Percentiles rank a stretch among this genome's conserved stretches.
These are phyloP conservation scores for Procavia capensis DNA, from an alignment of 2,113 vertebrate species.

Conservation along the genomic window DNA sequence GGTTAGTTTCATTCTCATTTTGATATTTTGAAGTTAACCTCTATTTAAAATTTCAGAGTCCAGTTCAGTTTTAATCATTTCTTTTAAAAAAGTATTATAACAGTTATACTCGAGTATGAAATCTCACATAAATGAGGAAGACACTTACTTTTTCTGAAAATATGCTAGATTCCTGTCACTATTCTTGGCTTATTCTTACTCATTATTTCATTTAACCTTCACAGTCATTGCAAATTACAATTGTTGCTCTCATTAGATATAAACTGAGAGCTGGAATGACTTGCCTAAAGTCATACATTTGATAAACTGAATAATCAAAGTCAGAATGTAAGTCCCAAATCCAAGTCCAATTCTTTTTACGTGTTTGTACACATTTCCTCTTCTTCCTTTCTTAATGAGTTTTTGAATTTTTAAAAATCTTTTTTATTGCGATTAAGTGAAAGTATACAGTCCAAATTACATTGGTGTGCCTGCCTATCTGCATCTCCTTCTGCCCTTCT, in stretches of 20 bases:
- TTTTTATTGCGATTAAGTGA: no score
- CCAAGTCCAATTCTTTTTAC: not conserved
- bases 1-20: not conserved
- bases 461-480: no score
- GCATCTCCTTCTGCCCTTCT: no score
- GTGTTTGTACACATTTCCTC: no score
- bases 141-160: not conserved
- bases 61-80: not conserved
- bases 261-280: not conserved
- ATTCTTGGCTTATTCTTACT: not conserved
- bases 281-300: not conserved
- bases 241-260: not conserved
- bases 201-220: constrained; percentile 24
- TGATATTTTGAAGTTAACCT: constrained; percentile 47
- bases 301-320: not conserved
- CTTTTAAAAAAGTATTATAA: not conserved
- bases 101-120: not conserved
- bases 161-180: not conserved
- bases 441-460: no score
- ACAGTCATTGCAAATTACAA: not conserved
- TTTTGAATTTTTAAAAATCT: not conserved
- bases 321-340: not conserved
- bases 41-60: not conserved
- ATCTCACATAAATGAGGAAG: not conserved
- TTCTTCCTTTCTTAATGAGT: not conserved